A percentile compares a stretch with the other conserved stretches of the same genome.
Evolutionary conservation across 1,140 invertebrate species (phyloP).

Genomic region (Drosophila willistoni): DNA sequence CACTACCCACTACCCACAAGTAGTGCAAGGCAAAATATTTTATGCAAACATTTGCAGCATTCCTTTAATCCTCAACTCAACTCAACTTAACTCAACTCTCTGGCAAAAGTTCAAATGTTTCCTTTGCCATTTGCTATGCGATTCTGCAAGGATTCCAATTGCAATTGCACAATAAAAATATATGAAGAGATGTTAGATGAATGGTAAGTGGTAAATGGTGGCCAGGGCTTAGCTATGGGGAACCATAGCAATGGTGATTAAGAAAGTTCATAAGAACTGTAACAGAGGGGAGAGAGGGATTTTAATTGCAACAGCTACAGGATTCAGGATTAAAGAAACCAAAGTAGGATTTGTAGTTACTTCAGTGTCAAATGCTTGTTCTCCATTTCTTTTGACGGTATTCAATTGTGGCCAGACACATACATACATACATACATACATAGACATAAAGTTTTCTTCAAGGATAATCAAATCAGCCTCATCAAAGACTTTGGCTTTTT

Average conservation of each 20-base stretch:
- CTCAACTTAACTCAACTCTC: background rate
- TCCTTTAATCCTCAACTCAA: conserved; percentile 8
- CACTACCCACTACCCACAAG: too few relatives aligned
- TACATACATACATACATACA: too few relatives aligned
- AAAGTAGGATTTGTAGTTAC: background rate
- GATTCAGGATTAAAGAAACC: background rate
- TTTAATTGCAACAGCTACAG: background rate
- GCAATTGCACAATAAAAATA: conserved; percentile 16
- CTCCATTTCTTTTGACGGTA: background rate
- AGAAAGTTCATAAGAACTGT: background rate
- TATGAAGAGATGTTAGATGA: too few relatives aligned
- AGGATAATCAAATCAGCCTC: background rate
- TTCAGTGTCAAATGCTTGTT: background rate
- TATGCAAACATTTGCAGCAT: conserved; percentile 12
- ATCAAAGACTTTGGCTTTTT: background rate
- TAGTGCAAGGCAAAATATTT: conserved; percentile 7
- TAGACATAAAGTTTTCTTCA: background rate
- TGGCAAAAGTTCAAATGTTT: conserved; percentile 21
- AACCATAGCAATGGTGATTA: conserved; percentile 4
- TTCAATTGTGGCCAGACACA: background rate
- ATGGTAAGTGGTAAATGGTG: background rate
- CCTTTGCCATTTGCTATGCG: conserved; percentile 2
- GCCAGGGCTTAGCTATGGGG: background rate
- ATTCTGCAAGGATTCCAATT: background rate
- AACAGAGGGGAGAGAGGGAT: background rate